Base-by-base conservation (phyloP, 2,888 invertebrate genomes). In the Cactoblastis cactorum region DNA sequence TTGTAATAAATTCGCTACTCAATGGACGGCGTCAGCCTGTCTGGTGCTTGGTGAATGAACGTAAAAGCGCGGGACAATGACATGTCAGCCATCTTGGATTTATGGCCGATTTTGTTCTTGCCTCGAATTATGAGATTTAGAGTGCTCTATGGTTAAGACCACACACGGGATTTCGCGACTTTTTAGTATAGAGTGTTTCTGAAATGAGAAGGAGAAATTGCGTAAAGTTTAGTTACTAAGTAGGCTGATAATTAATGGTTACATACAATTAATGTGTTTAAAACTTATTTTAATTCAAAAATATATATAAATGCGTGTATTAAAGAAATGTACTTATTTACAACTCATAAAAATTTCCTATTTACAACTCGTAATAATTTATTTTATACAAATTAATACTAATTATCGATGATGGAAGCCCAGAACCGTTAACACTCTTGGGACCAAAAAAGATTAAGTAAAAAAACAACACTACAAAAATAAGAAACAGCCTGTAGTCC, bases 61-160 rank as follows among this genome's bases (percentile, higher is more conserved):
- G 52, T 41, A 45, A 41, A 37, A 41, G 39, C 39, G 43, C 43
- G 15, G 41, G 53, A 80, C 80, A 79, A 78, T 74, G 60, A 59
- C 52, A 57, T 65, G 65, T 71, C 72, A 62, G 67, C 69, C 62
- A 65, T 66, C 62, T 64, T 59, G 61, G 59, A 87, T 87, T 88
- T 88, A 88, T 86, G 74, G 70, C 67, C 28, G 12, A 60, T 68
- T 67, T 86, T 88, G 87, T 87, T 86, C 83, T 83, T 80, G 63
- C 48, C 48, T 52, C 58, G 60, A 65, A 63, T 74, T 73, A 73
- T 70, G 69, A 74, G 68, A 67, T 67, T 65, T 65, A 58, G 62
- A 67, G 62, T 66, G 57, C 64, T 69, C 60, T 63, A 61, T 57
- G 58, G 67, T 67, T 61, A 45, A 60, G 86, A 87, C 87, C 87